These are phyloP conservation scores for Brachionus angularis DNA, from an alignment of 1,140 invertebrate species.

Conservation along the genomic window DNA sequence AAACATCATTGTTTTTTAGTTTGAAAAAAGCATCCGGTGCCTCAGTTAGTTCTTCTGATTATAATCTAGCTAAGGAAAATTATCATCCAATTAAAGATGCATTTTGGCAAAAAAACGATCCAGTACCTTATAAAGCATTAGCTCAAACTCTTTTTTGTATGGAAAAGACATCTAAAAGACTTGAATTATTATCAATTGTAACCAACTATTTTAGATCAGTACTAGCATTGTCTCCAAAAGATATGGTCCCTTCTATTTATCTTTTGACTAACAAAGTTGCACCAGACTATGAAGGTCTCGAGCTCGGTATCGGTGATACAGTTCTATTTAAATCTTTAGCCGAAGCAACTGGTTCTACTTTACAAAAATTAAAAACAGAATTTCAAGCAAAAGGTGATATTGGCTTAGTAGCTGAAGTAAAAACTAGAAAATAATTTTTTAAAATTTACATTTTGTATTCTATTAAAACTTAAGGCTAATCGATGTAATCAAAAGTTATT, in stretches of 20 bases:
- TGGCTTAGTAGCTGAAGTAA: constrained; percentile 80
- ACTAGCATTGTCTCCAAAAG: constrained; percentile 76
- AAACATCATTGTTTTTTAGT: constrained; percentile 32
- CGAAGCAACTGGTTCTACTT: constrained; percentile 75
- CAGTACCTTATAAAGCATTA: constrained; percentile 40
- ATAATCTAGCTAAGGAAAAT: constrained; percentile 65
- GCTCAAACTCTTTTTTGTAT: constrained; percentile 44
- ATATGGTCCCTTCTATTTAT: constrained; percentile 83
- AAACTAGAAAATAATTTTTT: neutral
- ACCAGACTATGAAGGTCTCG: constrained; percentile 81
- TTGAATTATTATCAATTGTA: constrained; percentile 90
- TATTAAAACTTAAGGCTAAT: constrained; percentile 63
- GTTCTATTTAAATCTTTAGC: constrained; percentile 86
- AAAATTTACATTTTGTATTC: constrained; percentile 3
- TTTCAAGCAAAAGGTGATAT: constrained; percentile 77
- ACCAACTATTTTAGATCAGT: constrained; percentile 90
- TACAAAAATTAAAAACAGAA: constrained; percentile 69
- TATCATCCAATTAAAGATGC: constrained; percentile 89
- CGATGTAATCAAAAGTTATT: constrained; percentile 82
- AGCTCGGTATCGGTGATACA: constrained; percentile 86
- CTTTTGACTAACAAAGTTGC: constrained; percentile 89
- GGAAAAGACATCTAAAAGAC: constrained; percentile 55
- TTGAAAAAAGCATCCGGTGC: constrained; percentile 23
- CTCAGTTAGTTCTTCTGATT: constrained; percentile 3
- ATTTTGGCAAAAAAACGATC: constrained; percentile 50